A percentile compares a stretch with the other conserved stretches of the same genome.
Evolutionary conservation across 30 jellyfish, hydroid and myxozoan species (phyloP).

Genomic region (Chrysaora quinquecirrha): DNA sequence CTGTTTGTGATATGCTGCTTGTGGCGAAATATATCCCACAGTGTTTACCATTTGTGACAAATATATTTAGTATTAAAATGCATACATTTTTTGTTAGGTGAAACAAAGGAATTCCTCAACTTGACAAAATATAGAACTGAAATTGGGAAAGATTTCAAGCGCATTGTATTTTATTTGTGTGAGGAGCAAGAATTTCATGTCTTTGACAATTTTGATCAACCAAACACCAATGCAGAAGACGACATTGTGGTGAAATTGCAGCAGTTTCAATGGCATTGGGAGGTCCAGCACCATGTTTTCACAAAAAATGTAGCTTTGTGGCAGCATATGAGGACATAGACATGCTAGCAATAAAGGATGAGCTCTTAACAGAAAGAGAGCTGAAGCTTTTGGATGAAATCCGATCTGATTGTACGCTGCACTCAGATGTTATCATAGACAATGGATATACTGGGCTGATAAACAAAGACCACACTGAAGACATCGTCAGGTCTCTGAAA

Average conservation of each 20-base stretch:
- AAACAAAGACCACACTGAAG: neutral
- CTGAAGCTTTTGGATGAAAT: neutral
- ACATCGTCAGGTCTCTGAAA: neutral
- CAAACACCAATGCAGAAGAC: no score
- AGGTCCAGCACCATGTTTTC: neutral
- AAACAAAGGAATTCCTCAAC: no score
- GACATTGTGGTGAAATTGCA: conserved; percentile 14
- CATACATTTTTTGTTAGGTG: no score
- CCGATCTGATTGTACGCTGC: neutral
- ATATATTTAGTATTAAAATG: no score
- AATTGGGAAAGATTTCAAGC: no score
- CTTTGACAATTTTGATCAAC: no score
- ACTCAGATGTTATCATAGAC: neutral
- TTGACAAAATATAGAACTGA: no score
- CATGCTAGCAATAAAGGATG: neutral
- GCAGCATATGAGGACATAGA: neutral
- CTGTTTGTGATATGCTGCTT: no score
- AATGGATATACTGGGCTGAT: conserved; percentile 18
- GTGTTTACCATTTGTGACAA: no score
- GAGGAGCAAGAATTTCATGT: no score
- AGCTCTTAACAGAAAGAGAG: neutral
- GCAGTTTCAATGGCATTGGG: conserved; percentile 1
- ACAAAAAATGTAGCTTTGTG: neutral
- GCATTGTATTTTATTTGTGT: no score
- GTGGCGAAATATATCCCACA: no score